Conservation (phyloP, 2,113 vertebrate genomes). For the Zosterops borbonicus region DNA sequence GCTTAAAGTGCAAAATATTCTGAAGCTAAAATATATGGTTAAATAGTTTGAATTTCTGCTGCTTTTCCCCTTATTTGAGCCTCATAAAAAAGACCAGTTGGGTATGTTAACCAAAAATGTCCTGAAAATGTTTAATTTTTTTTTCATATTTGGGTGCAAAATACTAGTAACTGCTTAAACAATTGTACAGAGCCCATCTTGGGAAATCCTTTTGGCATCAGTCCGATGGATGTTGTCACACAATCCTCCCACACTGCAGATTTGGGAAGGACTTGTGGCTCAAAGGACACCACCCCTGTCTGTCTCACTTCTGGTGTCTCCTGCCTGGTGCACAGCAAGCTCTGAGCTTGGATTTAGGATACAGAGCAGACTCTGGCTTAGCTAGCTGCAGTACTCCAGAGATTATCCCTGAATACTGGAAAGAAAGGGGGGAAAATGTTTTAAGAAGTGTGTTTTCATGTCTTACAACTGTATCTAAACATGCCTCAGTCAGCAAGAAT, state of each 20-base stretch:
- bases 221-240: not conserved
- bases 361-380: not conserved
- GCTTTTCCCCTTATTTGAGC: not conserved
- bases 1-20: slow-evolving; percentile 2
- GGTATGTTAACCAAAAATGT: not conserved
- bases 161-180: not conserved
- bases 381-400: not conserved
- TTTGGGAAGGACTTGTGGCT: not conserved
- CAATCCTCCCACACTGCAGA: not conserved
- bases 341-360: not conserved
- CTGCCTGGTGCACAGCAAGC: not conserved
- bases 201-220: not conserved
- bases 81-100: not conserved
- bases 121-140: not conserved
- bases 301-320: not conserved
- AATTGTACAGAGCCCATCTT: not conserved
- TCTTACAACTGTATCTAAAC: not conserved
- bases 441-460: not conserved
- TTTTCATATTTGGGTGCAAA: not conserved
- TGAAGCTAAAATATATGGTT: not conserved
- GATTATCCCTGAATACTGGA: not conserved
- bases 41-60: not conserved
- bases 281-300: not conserved
- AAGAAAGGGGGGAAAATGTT: not conserved
- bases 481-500: not conserved